These are phyloP conservation scores for Hypotaenidia okinawae DNA, from an alignment of 2,797 vertebrate genomes.

Conservation along the genomic window DNA sequence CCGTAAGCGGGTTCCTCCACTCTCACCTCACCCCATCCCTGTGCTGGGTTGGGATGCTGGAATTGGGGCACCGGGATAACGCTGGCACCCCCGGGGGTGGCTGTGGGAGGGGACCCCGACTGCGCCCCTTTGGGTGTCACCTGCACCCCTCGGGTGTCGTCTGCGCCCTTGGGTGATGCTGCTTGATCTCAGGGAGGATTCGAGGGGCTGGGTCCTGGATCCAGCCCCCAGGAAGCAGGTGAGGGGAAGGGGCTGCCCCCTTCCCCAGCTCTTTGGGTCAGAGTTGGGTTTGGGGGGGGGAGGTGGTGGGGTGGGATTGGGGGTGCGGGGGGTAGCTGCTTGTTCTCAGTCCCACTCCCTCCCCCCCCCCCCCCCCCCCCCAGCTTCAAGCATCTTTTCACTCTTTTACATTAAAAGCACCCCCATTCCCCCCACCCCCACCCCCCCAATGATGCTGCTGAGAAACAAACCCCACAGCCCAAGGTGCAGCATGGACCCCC, in stretches of 20 bases:
- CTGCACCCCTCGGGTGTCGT: neutral
- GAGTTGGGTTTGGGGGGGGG: neutral
- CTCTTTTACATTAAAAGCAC: slow-evolving; percentile 4
- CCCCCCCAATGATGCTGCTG: neutral
- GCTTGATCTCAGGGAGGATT: slow-evolving; percentile 61
- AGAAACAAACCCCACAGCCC: neutral
- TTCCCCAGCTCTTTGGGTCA: neutral
- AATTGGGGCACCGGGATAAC: neutral
- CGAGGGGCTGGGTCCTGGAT: neutral
- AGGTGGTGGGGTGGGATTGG: too few species aligned
- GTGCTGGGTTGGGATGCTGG: neutral
- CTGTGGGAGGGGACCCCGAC: neutral
- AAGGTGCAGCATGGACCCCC: neutral
- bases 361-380: neutral
- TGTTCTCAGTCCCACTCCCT: neutral
- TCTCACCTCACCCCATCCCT: neutral
- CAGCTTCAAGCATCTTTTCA: neutral
- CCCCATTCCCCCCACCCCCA: neutral
- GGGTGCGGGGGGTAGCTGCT: neutral
- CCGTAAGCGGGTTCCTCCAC: neutral
- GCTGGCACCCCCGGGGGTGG: neutral
- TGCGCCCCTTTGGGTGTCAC: neutral
- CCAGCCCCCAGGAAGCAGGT: neutral
- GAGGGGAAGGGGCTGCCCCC: neutral
- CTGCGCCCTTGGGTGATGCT: neutral